Evolutionary conservation across 2,888 invertebrate species (phyloP), one percentile per base, ranked within the genome.

Genomic region (Podotricha telesiphe): DNA sequence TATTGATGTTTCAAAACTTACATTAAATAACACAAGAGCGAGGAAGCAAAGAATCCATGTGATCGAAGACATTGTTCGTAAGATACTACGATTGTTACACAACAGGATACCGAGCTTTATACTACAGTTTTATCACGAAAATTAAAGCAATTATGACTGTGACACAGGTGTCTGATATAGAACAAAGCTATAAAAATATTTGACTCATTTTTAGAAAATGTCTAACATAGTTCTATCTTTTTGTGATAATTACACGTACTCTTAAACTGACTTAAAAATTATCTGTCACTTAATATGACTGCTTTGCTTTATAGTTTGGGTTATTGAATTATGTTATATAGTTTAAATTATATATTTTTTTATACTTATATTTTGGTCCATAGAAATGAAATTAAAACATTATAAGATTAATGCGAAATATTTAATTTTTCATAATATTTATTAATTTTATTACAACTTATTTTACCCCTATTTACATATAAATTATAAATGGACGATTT

Each of bases 31-130:
- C 19, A 75, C 72, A 66, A 77, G 73, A 8, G 73, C 68, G 48
- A 79, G 58, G 73, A 79, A 79, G 13, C 75, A 75, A 65, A 76
- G 53, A 65, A 77, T 73, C 77, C 78, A 77, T 61, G 72, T 73
- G 37, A 73, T 47, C 45, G 79, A 73, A 66, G 72, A 73, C 79
- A 79, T 79, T 70, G 68, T 75, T 53, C n/a, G 34, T 20, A 59
- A 45, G 11, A 5, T 66, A 55, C 28, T 72, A 63, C 74, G 61
- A 72, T 55, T 68, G 63, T 72, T 68, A 61, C 59, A 63, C 66
- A 69, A 68, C 69, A 67, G 72, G 71, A 66, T 66, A 48, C 22
- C 48, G 45, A 17, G 63, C 53, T 77, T 73, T 77, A 77, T 77
- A 76, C 51, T 61, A 61, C 51, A 59, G 47, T 67, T 69, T 75